Evolutionary conservation across 2,888 invertebrate species (phyloP).

Genomic region (Phasia obesa): DNA sequence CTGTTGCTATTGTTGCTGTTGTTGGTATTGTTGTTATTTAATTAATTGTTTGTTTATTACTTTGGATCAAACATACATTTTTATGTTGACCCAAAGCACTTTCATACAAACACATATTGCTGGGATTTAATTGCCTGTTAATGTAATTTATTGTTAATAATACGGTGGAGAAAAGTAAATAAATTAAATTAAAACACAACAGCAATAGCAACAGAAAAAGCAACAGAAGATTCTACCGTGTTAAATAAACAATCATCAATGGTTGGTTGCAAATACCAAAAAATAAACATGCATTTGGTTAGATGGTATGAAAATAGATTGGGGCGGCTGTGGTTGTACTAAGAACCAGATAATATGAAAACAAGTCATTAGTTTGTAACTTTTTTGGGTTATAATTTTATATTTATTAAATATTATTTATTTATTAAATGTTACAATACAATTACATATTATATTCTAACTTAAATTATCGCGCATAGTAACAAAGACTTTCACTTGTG

Average conservation of each 20-base stretch:
- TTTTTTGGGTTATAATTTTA: too few relatives aligned
- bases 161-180: constrained; percentile 39
- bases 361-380: constrained; percentile 18
- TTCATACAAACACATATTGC: neutral
- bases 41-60: constrained; percentile 66
- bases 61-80: constrained; percentile 46
- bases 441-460: too few relatives aligned
- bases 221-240: constrained; percentile 38
- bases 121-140: constrained; percentile 58
- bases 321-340: neutral
- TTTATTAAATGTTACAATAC: too few relatives aligned
- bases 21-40: constrained; percentile 50
- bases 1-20: constrained; percentile 33
- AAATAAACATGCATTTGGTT: neutral
- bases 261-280: neutral
- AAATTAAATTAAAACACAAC: constrained; percentile 58
- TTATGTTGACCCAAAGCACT: neutral
- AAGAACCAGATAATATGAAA: neutral
- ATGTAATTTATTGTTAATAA: constrained; percentile 64
- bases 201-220: constrained; percentile 1
- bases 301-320: neutral
- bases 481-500: too few relatives aligned
- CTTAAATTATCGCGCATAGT: too few relatives aligned
- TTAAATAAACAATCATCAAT: constrained; percentile 57
- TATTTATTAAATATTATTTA: too few relatives aligned